phyloP scores from a whole-genome alignment of 2,797 vertebrate species.

The Hipposideros larvatus region DNA sequence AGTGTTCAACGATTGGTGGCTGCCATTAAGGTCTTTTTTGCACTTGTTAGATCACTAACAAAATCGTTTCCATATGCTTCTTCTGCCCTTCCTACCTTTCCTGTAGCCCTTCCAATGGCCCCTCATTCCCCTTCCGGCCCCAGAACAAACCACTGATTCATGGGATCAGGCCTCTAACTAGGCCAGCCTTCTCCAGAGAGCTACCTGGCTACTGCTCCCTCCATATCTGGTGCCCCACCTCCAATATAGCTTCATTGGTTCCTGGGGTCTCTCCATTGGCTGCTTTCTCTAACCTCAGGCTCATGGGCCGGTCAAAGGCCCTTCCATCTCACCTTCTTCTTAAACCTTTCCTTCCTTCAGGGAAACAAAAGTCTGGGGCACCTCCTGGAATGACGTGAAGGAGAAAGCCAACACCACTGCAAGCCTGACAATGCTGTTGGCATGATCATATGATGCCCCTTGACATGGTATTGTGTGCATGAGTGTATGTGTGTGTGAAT shows the following conservation, averaged over 20 bases:
- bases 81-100: not conserved
- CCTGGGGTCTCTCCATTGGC: not conserved
- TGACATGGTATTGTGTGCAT: not conserved
- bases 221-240: not conserved
- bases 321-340: not conserved
- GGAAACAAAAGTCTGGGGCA: not conserved
- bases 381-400: not conserved
- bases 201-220: not conserved
- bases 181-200: not conserved
- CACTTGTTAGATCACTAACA: not conserved
- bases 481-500: not conserved
- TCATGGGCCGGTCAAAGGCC: not conserved
- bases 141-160: not conserved
- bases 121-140: not conserved
- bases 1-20: not conserved
- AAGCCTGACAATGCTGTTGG: not conserved
- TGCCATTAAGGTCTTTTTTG: not conserved
- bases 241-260: not conserved
- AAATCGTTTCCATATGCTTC: not conserved
- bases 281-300: not conserved
- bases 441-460: not conserved
- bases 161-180: too few species aligned
- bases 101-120: not conserved
- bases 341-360: not conserved
- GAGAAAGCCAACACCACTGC: not conserved